Evolutionary conservation across 2,888 invertebrate genomes (phyloP).

Genomic region (Diadromus collaris): DNA sequence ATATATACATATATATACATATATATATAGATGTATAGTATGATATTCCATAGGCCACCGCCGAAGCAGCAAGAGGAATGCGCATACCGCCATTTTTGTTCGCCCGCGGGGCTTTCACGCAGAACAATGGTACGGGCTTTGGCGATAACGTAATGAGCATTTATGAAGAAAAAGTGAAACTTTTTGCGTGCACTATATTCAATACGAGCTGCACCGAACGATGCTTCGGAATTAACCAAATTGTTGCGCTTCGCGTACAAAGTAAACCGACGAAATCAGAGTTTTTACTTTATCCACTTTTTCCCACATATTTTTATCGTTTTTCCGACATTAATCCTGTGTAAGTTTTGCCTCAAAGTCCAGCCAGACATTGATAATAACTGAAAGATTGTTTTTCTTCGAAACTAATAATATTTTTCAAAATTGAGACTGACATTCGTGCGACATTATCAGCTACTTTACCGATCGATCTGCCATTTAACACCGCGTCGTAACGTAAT

Average conservation of each 20-base stretch:
- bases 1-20: too few species aligned
- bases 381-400: not conserved
- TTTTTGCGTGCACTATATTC: conserved; percentile 2
- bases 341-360: not conserved
- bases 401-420: not conserved
- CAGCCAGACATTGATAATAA: not conserved
- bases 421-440: not conserved
- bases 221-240: not conserved
- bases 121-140: conserved; percentile 44
- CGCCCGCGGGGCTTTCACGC: conserved; percentile 36
- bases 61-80: conserved; percentile 45
- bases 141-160: conserved; percentile 48
- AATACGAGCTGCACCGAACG: conserved; percentile 3
- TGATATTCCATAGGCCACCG: conserved; percentile 29
- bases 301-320: not conserved
- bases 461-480: not conserved
- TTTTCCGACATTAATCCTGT: not conserved
- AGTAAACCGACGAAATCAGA: not conserved
- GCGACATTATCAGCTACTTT: not conserved
- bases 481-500: not conserved
- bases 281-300: too few species aligned
- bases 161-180: conserved; percentile 22
- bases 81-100: conserved; percentile 43
- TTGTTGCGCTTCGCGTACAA: not conserved
- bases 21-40: not conserved